Percentiles rank a stretch among this genome's conserved stretches.
Evolutionary conservation across 2,888 invertebrate genomes (phyloP).

Genomic region (Phyto melanocephala): DNA sequence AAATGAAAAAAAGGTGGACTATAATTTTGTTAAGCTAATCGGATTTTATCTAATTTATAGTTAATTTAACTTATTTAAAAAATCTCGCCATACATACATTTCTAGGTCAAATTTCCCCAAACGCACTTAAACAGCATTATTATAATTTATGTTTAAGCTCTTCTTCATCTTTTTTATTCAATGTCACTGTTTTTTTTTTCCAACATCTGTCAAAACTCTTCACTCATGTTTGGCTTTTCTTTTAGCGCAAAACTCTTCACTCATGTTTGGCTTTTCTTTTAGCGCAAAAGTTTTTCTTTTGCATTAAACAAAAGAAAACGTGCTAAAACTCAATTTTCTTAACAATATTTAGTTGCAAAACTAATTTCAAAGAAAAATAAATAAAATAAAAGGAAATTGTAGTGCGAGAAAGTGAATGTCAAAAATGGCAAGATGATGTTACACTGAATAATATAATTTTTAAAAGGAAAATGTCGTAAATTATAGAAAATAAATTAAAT

Average conservation of each 20-base stretch:
- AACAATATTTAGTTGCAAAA: slow-evolving; percentile 7
- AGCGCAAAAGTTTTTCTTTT: too few species aligned
- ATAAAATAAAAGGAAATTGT: not conserved
- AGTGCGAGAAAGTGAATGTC: slow-evolving; percentile 38
- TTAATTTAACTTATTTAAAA: too few species aligned
- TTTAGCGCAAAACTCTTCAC: too few species aligned
- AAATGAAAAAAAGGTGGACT: too few species aligned
- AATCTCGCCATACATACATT: too few species aligned
- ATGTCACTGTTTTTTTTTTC: not conserved
- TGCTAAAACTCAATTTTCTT: slow-evolving; percentile 41
- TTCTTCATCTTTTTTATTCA: not conserved
- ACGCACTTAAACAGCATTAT: not conserved
- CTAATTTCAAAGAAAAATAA: not conserved
- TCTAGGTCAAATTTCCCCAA: not conserved
- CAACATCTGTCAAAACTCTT: not conserved
- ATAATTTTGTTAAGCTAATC: too few species aligned
- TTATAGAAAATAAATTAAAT: not conserved
- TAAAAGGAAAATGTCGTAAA: not conserved
- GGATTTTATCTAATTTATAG: too few species aligned
- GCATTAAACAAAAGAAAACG: too few species aligned
- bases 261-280: too few species aligned
- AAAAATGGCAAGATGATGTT: slow-evolving; percentile 39
- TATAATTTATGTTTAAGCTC: not conserved
- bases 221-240: too few species aligned
- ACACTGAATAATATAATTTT: slow-evolving; percentile 6